Evolutionary conservation across 2,888 invertebrate genomes (phyloP).

Genomic region (Rhamnusium bicolor): DNA sequence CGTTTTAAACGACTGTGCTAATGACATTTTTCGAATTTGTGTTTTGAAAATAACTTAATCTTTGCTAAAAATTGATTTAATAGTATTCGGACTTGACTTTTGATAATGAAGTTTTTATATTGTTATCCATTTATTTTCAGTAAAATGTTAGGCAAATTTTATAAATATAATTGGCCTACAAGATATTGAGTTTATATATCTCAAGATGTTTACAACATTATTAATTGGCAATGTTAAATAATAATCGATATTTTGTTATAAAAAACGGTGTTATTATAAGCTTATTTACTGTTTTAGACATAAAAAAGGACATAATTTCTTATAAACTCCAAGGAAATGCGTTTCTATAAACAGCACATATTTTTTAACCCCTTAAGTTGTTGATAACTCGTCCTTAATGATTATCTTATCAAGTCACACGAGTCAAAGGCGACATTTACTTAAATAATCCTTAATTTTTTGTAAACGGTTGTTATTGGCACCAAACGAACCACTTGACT

Average conservation of each 20-base stretch:
- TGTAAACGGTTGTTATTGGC: slow-evolving; percentile 11
- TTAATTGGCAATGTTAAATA: not conserved
- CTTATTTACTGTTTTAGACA: not conserved
- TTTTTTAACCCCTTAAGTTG: slow-evolving; percentile 13
- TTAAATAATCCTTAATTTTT: slow-evolving; percentile 20
- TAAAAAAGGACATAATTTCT: not conserved
- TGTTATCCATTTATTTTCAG: not conserved
- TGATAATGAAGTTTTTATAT: no score
- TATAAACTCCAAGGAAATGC: slow-evolving; percentile 15
- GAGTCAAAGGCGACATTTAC: slow-evolving; percentile 19
- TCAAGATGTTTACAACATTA: not conserved
- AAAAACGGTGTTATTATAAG: not conserved
- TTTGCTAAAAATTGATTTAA: no score
- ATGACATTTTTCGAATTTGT: no score
- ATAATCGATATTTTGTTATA: not conserved
- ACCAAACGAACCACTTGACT: slow-evolving; percentile 25
- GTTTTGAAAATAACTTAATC: no score
- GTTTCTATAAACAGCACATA: not conserved
- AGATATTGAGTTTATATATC: not conserved
- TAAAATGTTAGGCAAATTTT: not conserved
- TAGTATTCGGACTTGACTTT: no score
- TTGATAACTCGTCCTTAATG: slow-evolving; percentile 25
- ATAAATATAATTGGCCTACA: not conserved
- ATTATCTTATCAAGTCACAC: slow-evolving; percentile 3
- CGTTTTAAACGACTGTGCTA: no score